phyloP scores from a whole-genome alignment of 1,140 invertebrate species.

The Sycobia sp. region DNA sequence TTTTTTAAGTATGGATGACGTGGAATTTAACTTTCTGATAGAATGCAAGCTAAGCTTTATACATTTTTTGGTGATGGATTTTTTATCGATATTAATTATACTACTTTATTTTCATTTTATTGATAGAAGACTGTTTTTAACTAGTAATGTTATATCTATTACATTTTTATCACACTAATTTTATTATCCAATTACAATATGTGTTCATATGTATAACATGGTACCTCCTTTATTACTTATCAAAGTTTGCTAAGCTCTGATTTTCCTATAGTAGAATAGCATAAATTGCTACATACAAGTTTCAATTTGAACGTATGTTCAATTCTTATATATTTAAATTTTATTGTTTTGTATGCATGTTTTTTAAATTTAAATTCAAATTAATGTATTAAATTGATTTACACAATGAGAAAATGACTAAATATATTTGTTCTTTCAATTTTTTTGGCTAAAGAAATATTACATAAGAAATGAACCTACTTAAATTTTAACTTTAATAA shows the following conservation, averaged over 20 bases:
- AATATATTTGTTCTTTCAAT: too few species aligned
- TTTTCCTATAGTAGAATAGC: slow-evolving; percentile 48
- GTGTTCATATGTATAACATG: slow-evolving; percentile 46
- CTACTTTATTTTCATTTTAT: slow-evolving; percentile 1
- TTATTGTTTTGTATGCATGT: slow-evolving; percentile 1
- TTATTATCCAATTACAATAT: slow-evolving; percentile 38
- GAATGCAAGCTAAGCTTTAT: slow-evolving; percentile 26
- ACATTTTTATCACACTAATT: slow-evolving; percentile 16
- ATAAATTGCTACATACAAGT: slow-evolving; percentile 8
- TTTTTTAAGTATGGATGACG: too few species aligned
- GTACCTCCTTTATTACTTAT: slow-evolving; percentile 61
- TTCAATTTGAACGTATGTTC: slow-evolving; percentile 8
- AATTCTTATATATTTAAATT: slow-evolving; percentile 10
- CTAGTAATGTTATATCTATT: not conserved
- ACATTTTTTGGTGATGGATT: slow-evolving; percentile 49
- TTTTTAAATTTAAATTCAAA: not conserved
- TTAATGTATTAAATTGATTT: not conserved
- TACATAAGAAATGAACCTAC: too few species aligned
- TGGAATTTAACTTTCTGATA: too few species aligned
- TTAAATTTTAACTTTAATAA: too few species aligned
- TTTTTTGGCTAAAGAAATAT: too few species aligned
- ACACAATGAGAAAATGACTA: not conserved
- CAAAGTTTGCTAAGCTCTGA: slow-evolving; percentile 57
- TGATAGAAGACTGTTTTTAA: not conserved
- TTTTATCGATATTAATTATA: slow-evolving; percentile 22